Evolutionary conservation across 2,797 vertebrate species (phyloP).

Genomic region (Oryzias dopingdopingensis): DNA sequence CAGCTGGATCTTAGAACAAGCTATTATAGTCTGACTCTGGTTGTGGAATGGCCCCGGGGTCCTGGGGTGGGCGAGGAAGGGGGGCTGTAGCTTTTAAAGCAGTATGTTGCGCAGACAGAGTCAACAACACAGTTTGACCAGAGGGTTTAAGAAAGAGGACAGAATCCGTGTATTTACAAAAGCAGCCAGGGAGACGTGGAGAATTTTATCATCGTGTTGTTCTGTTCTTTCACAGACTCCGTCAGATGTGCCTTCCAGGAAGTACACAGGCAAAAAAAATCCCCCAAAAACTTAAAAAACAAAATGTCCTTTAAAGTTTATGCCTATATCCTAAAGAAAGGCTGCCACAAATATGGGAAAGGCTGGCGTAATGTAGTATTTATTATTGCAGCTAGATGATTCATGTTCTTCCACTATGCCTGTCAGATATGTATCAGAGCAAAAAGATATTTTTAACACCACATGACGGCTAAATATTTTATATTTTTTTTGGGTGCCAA

Average conservation of each 20-base stretch:
- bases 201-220: slow-evolving; percentile 19
- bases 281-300: not conserved
- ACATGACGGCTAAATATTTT: too few relatives aligned
- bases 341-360: too few relatives aligned
- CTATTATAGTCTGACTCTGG: slow-evolving; percentile 56
- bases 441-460: not conserved
- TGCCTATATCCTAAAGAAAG: slow-evolving; percentile 19
- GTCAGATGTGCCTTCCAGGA: slow-evolving; percentile 31
- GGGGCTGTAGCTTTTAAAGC: slow-evolving; percentile 57
- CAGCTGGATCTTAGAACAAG: slow-evolving; percentile 47
- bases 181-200: slow-evolving; percentile 32
- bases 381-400: too few relatives aligned
- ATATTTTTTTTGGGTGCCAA: too few relatives aligned
- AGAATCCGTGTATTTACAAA: slow-evolving; percentile 35
- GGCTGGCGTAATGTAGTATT: too few relatives aligned
- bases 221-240: slow-evolving; percentile 31
- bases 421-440: not conserved
- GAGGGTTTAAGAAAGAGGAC: slow-evolving; percentile 38
- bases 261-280: not conserved
- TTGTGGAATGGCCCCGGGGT: slow-evolving; percentile 51
- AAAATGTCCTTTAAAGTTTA: slow-evolving; percentile 34
- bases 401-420: too few relatives aligned
- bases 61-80: slow-evolving; percentile 29
- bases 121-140: slow-evolving; percentile 58
- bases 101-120: slow-evolving; percentile 63